Conservation (phyloP, 2,888 invertebrate genomes). For the Pachycephus smyrnensis region DNA sequence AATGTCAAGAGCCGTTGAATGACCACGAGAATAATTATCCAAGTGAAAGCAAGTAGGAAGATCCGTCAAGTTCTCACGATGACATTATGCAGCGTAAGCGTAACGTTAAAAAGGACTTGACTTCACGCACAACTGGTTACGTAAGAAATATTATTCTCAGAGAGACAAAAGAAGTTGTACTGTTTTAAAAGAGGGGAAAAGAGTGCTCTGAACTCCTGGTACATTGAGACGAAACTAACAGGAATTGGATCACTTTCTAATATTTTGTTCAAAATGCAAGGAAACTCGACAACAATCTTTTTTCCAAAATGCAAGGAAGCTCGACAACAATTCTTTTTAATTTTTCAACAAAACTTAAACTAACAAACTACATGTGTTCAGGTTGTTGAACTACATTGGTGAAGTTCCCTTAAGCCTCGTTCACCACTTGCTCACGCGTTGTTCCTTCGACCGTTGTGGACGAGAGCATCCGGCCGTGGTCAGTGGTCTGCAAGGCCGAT, state of each 20-base stretch:
- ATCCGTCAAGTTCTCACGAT: constrained; percentile 42
- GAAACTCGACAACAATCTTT: too few species aligned
- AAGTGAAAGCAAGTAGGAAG: constrained; percentile 54
- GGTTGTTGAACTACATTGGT: constrained; percentile 37
- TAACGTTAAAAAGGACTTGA: neutral
- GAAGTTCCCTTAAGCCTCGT: constrained; percentile 32
- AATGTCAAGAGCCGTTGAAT: constrained; percentile 5
- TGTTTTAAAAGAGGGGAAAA: neutral
- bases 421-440: constrained; percentile 28
- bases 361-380: neutral
- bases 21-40: constrained; percentile 39
- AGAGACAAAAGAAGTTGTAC: neutral
- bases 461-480: constrained; percentile 45
- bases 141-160: neutral
- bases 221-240: neutral
- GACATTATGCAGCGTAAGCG: constrained; percentile 14
- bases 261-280: neutral
- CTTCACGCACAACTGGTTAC: neutral
- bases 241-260: neutral
- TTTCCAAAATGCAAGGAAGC: too few species aligned
- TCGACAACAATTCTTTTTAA: neutral
- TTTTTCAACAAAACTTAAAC: neutral
- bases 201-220: neutral
- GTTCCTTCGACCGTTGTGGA: constrained; percentile 36
- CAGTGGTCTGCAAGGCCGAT: constrained; percentile 50